Evolutionary conservation across 1,140 invertebrate genomes (phyloP), one percentile per base, ranked within the genome.

Genomic region (Bemisia tabaci): DNA sequence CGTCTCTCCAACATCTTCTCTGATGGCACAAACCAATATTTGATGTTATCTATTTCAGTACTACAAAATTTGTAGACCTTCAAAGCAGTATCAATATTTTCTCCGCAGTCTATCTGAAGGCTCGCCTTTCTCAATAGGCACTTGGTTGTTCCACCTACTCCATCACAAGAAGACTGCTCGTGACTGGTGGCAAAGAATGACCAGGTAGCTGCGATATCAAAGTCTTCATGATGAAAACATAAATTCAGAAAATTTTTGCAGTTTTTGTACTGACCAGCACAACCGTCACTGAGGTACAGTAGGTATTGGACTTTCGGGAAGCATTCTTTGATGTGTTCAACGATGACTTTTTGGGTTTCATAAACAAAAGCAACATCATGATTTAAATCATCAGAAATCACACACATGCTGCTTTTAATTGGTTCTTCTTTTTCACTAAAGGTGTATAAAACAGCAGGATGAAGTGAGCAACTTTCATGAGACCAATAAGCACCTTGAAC

Each of bases 221-320:
- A 75, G 68, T 75, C 70, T 59, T 72, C 59, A 65, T 72, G 25
- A 65, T 73, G 72, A 39, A 70, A 27, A 24, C 71, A 70, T 2
- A 77, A 67, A 65, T 77, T 75, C 2, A 66, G 23, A 64, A 77
- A 71, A 62, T 73, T 77, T 60, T 74, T 71, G 12, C 60, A 61
- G 70, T 75, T 78, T 68, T 78, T 77, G 67, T 74, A 77, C 65
- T 77, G 75, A 39, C 58, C 65, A 62, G 67, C 70, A 67, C 65
- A 67, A 24, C 73, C 75, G 71, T 76, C 74, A 60, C 68, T 70
- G 64, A 75, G 74, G 68, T 74, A 76, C 65, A 72, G 66, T n/a
- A 77, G 67, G 64, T 72, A 70, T 24, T 27, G 69, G 64, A 73
- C 61, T 23, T 67, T 63, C 17, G 67, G 65, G 67, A 71, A 23